Base-by-base conservation (phyloP, 2,113 vertebrate genomes). In the Sakesphorus luctuosus region DNA sequence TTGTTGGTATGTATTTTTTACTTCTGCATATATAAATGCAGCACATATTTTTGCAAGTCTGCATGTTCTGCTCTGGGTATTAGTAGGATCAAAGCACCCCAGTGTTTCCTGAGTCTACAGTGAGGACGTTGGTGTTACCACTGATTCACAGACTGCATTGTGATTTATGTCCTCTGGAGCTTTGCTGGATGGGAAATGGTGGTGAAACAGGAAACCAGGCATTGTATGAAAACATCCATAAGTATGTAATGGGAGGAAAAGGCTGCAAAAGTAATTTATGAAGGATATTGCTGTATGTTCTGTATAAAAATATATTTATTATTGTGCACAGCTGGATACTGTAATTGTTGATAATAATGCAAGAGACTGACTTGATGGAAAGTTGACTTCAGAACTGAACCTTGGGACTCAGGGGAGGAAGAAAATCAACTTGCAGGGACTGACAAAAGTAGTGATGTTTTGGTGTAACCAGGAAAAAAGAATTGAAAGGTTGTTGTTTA, bases 151-250 rank as follows among this genome's bases (percentile, higher is more conserved):
- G 52, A 17, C 31, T 81, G 15, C 40, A 13, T 85, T 75, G 91
- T 96, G 81, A 83, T 94, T 96, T 87, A 71, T 96, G 82, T 92
- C 53, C 92, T 94, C 58, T 50, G 83, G 72, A 73, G 66, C 73
- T 92, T 72, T 97, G 62, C 81, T 79, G 69, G 58, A 78, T 58
- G n/a, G 59, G 96, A 98, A 98, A 47, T 58, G 81, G 66, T 91
- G 87, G 68, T 94, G 89, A 84, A 94, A 93, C 87, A 95, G 97
- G 96, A 97, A 97, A 85, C 29, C 23, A 80, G 86, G 90, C 90
- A 82, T 97, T 96, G 94, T 96, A 96, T 91, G 78, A 97, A 43
- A 63, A 96, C 61, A 89, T 52, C 84, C 90, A 49, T 56, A 71
- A 94, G 65, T 77, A 49, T 75, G 83, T 92, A 95, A 96, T 40